These are phyloP conservation scores for Mesocentrotus franciscanus DNA, from an alignment of 53 echinoderm and acorn worm genomes.

Conservation along the genomic window DNA sequence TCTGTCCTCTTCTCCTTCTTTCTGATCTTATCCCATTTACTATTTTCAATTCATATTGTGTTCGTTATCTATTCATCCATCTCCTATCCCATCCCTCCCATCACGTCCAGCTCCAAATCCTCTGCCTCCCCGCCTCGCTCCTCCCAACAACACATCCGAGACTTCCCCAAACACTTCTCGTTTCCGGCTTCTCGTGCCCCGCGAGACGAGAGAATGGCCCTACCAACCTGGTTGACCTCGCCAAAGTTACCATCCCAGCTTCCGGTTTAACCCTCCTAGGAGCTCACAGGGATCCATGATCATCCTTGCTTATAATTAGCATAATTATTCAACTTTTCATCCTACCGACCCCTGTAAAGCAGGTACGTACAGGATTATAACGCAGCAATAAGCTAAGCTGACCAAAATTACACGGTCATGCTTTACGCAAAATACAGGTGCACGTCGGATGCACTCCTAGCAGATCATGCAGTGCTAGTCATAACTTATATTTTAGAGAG, in stretches of 20 bases:
- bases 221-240: conserved; percentile 63
- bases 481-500: not conserved
- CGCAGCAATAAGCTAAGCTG: not conserved
- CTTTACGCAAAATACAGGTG: not conserved
- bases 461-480: not conserved
- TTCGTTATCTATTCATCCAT: not conserved
- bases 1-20: conserved; percentile 6
- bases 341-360: not conserved
- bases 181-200: conserved; percentile 64
- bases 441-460: not conserved
- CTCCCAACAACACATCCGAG: conserved; percentile 68
- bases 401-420: not conserved
- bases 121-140: conserved; percentile 54
- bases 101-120: conserved; percentile 14
- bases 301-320: conserved; percentile 42
- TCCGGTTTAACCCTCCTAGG: conserved; percentile 51
- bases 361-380: not conserved
- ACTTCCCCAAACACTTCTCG: conserved; percentile 56
- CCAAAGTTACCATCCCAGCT: conserved; percentile 40
- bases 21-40: not conserved
- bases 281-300: not conserved
- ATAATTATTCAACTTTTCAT: conserved; percentile 49
- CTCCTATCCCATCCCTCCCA: conserved; percentile 21
- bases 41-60: not conserved
- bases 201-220: conserved; percentile 52